Base-by-base conservation (phyloP, 2,888 invertebrate species). In the Volucella bombylans region DNA sequence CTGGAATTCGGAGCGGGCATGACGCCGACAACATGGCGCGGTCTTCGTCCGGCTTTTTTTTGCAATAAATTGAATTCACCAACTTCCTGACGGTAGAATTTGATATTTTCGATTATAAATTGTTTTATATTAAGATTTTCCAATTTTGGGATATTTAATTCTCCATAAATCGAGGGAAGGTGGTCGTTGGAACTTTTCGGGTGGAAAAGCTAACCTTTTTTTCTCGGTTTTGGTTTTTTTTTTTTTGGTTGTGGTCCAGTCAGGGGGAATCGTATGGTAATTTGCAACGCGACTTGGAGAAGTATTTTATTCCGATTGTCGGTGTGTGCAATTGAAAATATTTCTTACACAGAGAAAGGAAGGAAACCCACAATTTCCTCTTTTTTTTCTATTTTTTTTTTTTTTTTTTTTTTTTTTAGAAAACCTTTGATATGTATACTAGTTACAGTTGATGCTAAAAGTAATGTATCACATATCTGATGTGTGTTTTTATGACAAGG, bases 1-100 rank as follows among this genome's bases (percentile, higher is more conserved):
- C 55, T 72, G 49, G 15, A 52, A n/a, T 45, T 65, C 82, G 85
- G 82, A 86, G 85, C 83, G 82, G 71, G 87, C 87, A 87, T 87
- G 88, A 88, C 88, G 89, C 89, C 87, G 87, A 88, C 88, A 88
- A 88, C 88, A 89, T 89, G 89, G 88, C 89, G 89, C 88, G 87
- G 85, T 82, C 57, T 62, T 76, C 62, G 59, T 82, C 74, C 86
- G 82, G 86, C 82, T 79, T 62, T 54, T 68, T 77, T 82, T 74
- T 69, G 72, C 59, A 10, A 55, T n/a, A 54, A 76, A 64, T 23
- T 45, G 8, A 50, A 71, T 65, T 71, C 31, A 9, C 8, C 3
- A 18, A 10, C 2, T 31, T 31, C 31, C 31, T 31, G 31, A 6
- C 6, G 11, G 45, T 49, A 4, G 12, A 2, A 14, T n/a, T 47